Conservation (phyloP, 2,888 invertebrate species). For the Sinhomidia bicolor region DNA sequence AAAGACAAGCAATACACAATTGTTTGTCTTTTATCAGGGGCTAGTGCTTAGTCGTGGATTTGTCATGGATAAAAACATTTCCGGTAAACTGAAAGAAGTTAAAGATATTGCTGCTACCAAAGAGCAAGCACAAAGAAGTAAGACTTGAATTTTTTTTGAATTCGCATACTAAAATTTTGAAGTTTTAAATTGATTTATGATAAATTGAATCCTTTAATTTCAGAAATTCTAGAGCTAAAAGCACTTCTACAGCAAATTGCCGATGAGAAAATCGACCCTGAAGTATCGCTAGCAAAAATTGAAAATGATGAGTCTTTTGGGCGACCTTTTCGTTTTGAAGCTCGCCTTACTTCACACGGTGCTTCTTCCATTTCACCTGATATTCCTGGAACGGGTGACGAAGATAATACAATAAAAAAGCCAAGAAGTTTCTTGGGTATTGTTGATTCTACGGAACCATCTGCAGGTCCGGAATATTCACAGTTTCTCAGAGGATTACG, state of each 20-base stretch:
- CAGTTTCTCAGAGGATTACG: conserved; percentile 57
- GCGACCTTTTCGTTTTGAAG: conserved; percentile 40
- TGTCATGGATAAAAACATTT: conserved; percentile 62
- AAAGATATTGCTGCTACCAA: conserved; percentile 66
- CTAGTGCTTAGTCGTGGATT: conserved; percentile 54
- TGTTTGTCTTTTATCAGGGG: conserved; percentile 42
- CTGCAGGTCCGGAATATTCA: conserved; percentile 50
- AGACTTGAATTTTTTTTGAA: neutral
- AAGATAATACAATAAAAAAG: conserved; percentile 56
- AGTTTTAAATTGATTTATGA: neutral
- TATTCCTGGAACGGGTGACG: conserved; percentile 4
- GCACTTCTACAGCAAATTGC: conserved; percentile 56
- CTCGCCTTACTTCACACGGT: conserved; percentile 45
- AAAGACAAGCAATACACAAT: too few relatives aligned
- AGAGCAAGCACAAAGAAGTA: conserved; percentile 65
- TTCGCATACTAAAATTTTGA: too few relatives aligned
- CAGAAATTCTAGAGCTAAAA: conserved; percentile 69
- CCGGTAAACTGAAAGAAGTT: conserved; percentile 65
- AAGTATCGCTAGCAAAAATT: conserved; percentile 64
- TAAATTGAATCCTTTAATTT: neutral
- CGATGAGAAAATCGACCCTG: conserved; percentile 49
- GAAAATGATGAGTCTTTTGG: conserved; percentile 67
- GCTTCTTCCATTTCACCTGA: conserved; percentile 58
- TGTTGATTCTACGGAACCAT: conserved; percentile 43
- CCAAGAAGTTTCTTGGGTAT: conserved; percentile 55